Evolutionary conservation across 1,140 invertebrate species (phyloP).

Genomic region (Cotesia typhae): DNA sequence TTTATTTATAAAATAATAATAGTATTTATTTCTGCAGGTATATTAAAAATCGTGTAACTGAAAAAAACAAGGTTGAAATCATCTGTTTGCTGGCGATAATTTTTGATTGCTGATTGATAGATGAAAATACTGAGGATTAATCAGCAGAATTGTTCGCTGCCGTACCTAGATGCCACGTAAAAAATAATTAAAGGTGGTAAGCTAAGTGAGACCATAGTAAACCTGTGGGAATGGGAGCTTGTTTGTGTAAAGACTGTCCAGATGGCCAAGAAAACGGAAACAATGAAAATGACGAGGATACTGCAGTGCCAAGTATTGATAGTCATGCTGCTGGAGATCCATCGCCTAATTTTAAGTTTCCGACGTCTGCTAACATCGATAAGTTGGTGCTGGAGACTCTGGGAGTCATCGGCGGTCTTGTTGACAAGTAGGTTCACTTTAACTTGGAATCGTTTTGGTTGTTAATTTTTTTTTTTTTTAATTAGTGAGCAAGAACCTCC

Average conservation of each 20-base stretch:
- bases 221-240: constrained; percentile 70
- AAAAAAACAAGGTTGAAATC: too few species aligned
- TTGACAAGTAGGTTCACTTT: constrained; percentile 76
- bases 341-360: constrained; percentile 53
- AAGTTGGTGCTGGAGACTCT: constrained; percentile 83
- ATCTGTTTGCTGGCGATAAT: too few species aligned
- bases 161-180: constrained; percentile 33
- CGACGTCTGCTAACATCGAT: constrained; percentile 69
- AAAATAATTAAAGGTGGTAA: constrained; percentile 26
- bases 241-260: constrained; percentile 70
- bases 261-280: constrained; percentile 58
- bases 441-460: background rate
- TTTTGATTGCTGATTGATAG: background rate
- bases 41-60: too few species aligned
- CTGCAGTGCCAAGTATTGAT: constrained; percentile 52
- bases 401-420: constrained; percentile 79
- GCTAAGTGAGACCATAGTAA: constrained; percentile 1
- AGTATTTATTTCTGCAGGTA: too few species aligned
- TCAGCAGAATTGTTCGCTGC: background rate
- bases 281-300: constrained; percentile 55
- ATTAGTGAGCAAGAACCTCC: constrained; percentile 88
- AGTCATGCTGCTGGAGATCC: constrained; percentile 46
- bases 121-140: constrained; percentile 18
- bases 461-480: constrained; percentile 40
- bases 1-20: background rate